These are phyloP conservation scores for Orchestia grillus DNA, from an alignment of 1,140 invertebrate species.

Conservation along the genomic window DNA sequence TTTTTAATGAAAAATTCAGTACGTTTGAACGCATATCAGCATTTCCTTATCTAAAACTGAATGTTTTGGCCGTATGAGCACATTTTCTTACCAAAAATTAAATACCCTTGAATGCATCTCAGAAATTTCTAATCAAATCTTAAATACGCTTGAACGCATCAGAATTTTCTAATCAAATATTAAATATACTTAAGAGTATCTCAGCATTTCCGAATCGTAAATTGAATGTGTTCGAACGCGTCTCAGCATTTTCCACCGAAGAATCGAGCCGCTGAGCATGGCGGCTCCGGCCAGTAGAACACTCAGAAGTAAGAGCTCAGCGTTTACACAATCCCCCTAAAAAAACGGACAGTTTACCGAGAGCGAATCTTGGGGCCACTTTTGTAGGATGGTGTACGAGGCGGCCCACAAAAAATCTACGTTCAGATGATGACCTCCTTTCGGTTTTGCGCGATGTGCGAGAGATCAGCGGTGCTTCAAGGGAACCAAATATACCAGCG, in stretches of 20 bases:
- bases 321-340: neutral
- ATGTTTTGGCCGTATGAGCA: no score
- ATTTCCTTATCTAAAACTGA: no score
- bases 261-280: neutral
- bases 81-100: no score
- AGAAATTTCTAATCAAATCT: no score
- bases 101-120: no score
- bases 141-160: no score
- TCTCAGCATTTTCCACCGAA: neutral
- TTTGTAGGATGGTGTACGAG: neutral
- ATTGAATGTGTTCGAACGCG: neutral
- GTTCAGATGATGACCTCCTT: conserved; percentile 24
- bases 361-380: neutral
- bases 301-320: neutral
- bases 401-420: conserved; percentile 21
- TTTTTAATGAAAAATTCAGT: no score
- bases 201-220: neutral
- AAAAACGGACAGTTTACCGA: neutral
- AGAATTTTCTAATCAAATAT: no score
- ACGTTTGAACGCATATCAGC: no score
- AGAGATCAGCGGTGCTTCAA: neutral
- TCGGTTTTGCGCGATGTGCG: neutral
- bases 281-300: neutral
- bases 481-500: neutral
- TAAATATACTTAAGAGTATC: no score